Evolutionary conservation across 2,888 invertebrate genomes (phyloP), one percentile per base, ranked within the genome.

Genomic region (Lathronympha strigana): DNA sequence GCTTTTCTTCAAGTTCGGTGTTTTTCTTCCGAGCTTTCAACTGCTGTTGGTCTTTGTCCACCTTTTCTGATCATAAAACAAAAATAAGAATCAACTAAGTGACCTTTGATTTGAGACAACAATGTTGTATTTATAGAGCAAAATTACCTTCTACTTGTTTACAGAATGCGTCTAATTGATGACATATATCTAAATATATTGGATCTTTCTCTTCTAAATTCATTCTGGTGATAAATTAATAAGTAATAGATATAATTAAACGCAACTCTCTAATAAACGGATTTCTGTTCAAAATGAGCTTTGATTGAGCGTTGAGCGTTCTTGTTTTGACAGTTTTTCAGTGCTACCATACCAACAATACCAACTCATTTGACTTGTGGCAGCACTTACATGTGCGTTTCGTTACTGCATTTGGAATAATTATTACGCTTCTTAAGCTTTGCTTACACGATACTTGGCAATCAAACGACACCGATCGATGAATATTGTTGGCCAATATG

Each of bases 11-110:
- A 11, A 87, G 61, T 70, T 86, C 88, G 4, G 79, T 83, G 61
- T 85, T 85, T 69, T 85, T 85, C 69, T 83, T 84, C 33, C 79
- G 78, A 1, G 80, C 87, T 61, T 85, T 82, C 11, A 84, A 57
- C 62, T 84, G 78, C 60, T 85, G 81, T 38, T 85, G 78, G 60
- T 86, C 79, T 66, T 80, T 83, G 13, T 81, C 80, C 0, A 88
- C 80, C 75, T 81, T 81, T 5, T 84, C 90, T 90, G 81, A 47
- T 79, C 8, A 23, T 28, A 21, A 2, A 83, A 28, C 31, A 49
- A 40, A 47, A 55, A 43, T 36, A 45, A 50, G 23, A 4, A 60
- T 49, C 11, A 43, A 28, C 31, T 31, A 45, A n/a, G n/a, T n/a
- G n/a, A n/a, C n/a, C n/a, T n/a, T n/a, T n/a, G n/a, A n/a, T n/a